Conservation (phyloP, 2,888 invertebrate genomes). For the Papilio elwesi region DNA sequence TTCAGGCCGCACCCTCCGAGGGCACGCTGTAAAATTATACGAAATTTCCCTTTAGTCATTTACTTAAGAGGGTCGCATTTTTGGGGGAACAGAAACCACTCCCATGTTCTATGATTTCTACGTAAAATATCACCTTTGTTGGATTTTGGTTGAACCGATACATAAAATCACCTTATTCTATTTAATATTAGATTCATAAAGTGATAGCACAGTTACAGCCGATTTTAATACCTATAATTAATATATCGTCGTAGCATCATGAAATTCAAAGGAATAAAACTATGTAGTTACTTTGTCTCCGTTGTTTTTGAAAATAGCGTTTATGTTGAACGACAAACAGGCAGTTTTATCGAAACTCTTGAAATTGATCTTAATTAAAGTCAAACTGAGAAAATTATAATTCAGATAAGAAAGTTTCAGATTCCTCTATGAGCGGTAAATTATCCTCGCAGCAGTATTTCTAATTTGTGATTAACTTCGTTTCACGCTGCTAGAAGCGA, state of each 20-base stretch:
- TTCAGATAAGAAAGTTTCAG: slow-evolving; percentile 31
- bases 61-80: slow-evolving; percentile 48
- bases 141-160: not conserved
- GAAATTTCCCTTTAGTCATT: slow-evolving; percentile 62
- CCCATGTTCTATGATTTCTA: slow-evolving; percentile 3
- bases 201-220: no score
- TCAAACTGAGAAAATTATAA: slow-evolving; percentile 7
- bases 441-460: slow-evolving; percentile 32
- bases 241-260: not conserved
- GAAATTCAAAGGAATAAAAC: not conserved
- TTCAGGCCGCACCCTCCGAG: slow-evolving; percentile 42
- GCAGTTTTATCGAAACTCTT: not conserved
- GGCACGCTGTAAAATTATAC: slow-evolving; percentile 64
- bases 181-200: no score
- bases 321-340: not conserved
- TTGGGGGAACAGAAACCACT: slow-evolving; percentile 30
- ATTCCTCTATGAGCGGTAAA: slow-evolving; percentile 28
- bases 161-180: not conserved
- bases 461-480: slow-evolving; percentile 32
- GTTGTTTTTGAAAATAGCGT: not conserved
- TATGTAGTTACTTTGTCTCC: not conserved
- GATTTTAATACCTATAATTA: no score
- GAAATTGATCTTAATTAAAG: slow-evolving; percentile 18
- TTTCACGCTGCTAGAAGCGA: slow-evolving; percentile 37
- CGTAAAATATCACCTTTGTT: slow-evolving; percentile 27